Evolutionary conservation across 1,140 invertebrate genomes (phyloP), one percentile per base, ranked within the genome.

Genomic region (Brachionus calyciflorus): DNA sequence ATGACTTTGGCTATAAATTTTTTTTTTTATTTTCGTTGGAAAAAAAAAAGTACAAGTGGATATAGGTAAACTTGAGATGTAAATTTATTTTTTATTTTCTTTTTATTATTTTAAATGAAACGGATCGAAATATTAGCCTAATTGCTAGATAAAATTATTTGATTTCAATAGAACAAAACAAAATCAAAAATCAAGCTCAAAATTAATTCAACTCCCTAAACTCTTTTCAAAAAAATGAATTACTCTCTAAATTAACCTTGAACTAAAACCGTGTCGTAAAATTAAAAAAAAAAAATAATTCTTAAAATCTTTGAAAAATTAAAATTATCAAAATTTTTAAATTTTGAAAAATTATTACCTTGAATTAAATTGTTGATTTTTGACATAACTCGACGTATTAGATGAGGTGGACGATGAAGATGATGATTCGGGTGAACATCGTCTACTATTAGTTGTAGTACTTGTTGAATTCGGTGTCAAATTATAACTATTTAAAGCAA

Each of bases 31-130:
- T 41, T 65, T 26, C 3, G 51, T 26, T 1, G 24, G 19, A n/a
- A 37, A 10, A 60, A 60, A 33, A 60, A 60, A 24, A 6, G n/a
- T n/a, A n/a, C n/a, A n/a, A n/a, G n/a, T n/a, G n/a, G n/a, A n/a
- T n/a, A n/a, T n/a, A n/a, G n/a, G n/a, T n/a, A n/a, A n/a, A n/a
- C n/a, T n/a, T 53, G 24, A 53, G 26, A 24, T 26, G 9, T 53
- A 14, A 37, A 37, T 33, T 33, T 37, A 21, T 65, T 44, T 19
- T 40, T 21, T 44, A 12, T 41, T 63, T 28, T 28, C 26, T 60
- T 63, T 63, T 63, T 63, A 63, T 63, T 33, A 63, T 63, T 63
- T 12, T 60, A 17, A 60, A 60, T 60, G 55, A 60, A 37, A 60
- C 55, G 55, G 37, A 60, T 60, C 55, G 30, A 19, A 57, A 60